Evolutionary conservation across 2,888 invertebrate species (phyloP), one percentile per base, ranked within the genome.

Genomic region (Brachypalpus laphriformis): DNA sequence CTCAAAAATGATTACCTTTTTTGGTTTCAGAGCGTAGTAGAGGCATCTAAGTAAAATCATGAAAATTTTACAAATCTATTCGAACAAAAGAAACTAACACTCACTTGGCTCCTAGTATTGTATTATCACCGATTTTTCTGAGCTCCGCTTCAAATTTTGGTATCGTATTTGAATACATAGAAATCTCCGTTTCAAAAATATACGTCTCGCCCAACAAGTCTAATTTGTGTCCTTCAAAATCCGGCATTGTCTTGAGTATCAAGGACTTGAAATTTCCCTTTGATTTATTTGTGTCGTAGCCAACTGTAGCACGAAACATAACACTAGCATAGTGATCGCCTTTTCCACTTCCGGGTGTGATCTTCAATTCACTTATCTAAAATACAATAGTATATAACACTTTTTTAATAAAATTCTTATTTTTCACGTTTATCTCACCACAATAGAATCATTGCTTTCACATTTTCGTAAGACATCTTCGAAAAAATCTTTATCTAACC

Each of bases 171-270:
- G 87, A 87, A 45, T 89, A 90, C 89, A 90, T 89, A 1, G 65
- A 68, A 8, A 88, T 88, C 85, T 90, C 91, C 0, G 88, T 88
- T 71, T 88, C 80, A 37, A 90, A 90, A 9, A 89, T 74, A 5
- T 66, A 40, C 0, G 88, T 72, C 0, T 88, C 87, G 0, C 40
- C 81, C 2, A 90, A 18, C 22, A 89, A 45, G 0, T 89, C 89
- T 40, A 80, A 89, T 72, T 90, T 90, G 1, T 66, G 18, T 0
- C 89, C 89, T 4, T 89, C 88, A 11, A 11, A 3, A 16, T 88
- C 88, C 0, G 91, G 90, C 89, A 90, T 89, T 3, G 89, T 89
- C 66, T 90, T 90, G 1, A 91, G 85, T 25, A 90, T 89, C 74
- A 49, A 66, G 57, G 89, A 80, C 87, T 88, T 20, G 42, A 78